Evolutionary conservation across 2,888 invertebrate genomes (phyloP).

Genomic region (Steinernema carpocapsae): DNA sequence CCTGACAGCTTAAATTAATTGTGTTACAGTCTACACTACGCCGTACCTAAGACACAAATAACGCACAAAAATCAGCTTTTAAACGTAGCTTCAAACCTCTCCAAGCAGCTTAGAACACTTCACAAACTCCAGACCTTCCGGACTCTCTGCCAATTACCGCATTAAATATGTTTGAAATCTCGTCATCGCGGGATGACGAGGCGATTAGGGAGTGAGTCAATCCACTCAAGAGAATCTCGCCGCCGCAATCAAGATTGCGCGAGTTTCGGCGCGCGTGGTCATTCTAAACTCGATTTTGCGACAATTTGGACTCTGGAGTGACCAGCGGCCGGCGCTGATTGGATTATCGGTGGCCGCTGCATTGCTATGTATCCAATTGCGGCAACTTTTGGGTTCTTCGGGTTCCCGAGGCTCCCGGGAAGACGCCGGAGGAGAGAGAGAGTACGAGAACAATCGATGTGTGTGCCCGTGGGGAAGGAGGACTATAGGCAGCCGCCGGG

Average conservation of each 20-base stretch:
- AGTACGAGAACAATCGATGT: background rate
- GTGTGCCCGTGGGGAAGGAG: background rate
- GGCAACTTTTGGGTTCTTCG: constrained; percentile 7
- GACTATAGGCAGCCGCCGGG: background rate
- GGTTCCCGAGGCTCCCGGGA: too few species aligned
- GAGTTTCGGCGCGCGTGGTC: background rate
- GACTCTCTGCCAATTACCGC: background rate
- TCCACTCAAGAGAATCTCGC: constrained; percentile 13
- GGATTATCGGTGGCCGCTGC: constrained; percentile 7
- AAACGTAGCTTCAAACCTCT: too few species aligned
- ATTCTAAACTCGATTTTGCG: constrained; percentile 10
- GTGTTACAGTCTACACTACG: too few species aligned
- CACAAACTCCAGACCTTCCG: too few species aligned
- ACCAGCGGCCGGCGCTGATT: constrained; percentile 18
- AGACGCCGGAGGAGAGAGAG: too few species aligned
- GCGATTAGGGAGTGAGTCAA: constrained; percentile 5
- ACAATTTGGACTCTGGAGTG: constrained; percentile 6
- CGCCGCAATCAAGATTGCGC: constrained; percentile 16
- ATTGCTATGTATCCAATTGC: constrained; percentile 24
- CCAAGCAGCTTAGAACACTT: too few species aligned
- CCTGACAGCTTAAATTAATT: too few species aligned
- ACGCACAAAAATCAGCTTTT: too few species aligned
- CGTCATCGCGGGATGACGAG: background rate
- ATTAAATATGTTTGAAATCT: constrained; percentile 10
- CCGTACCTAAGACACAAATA: too few species aligned